Evolutionary conservation across 2,797 vertebrate genomes (phyloP), one percentile per base, ranked within the genome.

Genomic region (Columba guinea): DNA sequence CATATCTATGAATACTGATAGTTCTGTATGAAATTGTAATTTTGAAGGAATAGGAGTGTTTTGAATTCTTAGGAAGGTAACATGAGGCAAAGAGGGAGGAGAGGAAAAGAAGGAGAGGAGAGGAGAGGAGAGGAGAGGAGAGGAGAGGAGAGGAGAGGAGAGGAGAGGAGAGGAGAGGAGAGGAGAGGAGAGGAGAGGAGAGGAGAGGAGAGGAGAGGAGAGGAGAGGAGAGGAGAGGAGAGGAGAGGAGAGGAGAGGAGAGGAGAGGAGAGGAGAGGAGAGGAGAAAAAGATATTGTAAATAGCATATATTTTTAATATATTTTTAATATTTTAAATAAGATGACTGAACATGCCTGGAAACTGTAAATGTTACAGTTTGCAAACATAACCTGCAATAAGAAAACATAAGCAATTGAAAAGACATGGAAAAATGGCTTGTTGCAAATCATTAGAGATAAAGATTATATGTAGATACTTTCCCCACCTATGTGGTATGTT

Each of bases 311-410:
- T 79, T 84, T 90, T 86, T 48, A 80, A 41, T 60, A 52, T 77
- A 34, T 79, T 84, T 90, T 86, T 48, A 80, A 41, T 60, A 52
- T 77, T 93, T 94, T 82, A 75, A 78, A 79, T 80, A 74, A 56
- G 20, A 52, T 18, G 2, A 44, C 17, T 80, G 44, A 74, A 89
- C 19, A 56, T 59, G 22, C 35, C 34, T 44, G 74, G 67, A 67
- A 89, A 89, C 49, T 77, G 70, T 39, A 82, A 77, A 79, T 20
- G 34, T 63, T 71, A 49, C 37, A 60, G 21, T 76, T 44, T 73
- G 78, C 62, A 87, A 93, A 87, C 52, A 91, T 68, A 49, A 82
- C 34, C 35, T 60, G 65, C 39, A 52, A 34, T 52, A 73, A 60
- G 13, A 82, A 90, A 90, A 34, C 1, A 2, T 46, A 80, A 93